Conservation (phyloP, 2,888 invertebrate species). For the Andrena bicolor region DNA sequence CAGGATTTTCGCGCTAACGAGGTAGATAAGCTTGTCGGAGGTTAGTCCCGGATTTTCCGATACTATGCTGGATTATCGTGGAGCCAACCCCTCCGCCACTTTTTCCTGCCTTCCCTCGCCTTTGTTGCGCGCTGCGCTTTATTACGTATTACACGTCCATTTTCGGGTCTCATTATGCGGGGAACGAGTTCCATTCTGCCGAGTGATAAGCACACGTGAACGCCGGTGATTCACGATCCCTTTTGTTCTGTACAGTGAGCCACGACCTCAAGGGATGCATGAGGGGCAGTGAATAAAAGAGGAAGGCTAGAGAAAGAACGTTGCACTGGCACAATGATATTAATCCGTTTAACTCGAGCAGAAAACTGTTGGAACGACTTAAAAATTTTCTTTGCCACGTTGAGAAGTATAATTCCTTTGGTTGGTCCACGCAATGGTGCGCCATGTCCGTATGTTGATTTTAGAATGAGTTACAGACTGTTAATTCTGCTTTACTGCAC, state of each 20-base stretch:
- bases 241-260: slow-evolving; percentile 9
- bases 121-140: slow-evolving; percentile 11
- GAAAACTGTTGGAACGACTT: not conserved
- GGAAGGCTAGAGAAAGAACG: slow-evolving; percentile 2
- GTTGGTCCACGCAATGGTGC: too few species aligned
- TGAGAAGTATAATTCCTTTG: too few species aligned
- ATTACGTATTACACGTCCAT: slow-evolving; percentile 31
- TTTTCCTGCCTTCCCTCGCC: not conserved
- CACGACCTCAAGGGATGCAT: not conserved
- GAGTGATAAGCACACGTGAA: slow-evolving; percentile 28
- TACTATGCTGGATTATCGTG: slow-evolving; percentile 66
- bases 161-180: slow-evolving; percentile 18
- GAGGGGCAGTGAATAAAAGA: not conserved
- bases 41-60: slow-evolving; percentile 71
- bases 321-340: not conserved
- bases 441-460: too few species aligned
- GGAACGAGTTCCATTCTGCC: slow-evolving; percentile 10
- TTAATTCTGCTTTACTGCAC: too few species aligned
- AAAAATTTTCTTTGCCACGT: too few species aligned
- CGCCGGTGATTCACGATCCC: slow-evolving; percentile 9
- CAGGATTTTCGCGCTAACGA: slow-evolving; percentile 65
- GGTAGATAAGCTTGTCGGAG: slow-evolving; percentile 70
- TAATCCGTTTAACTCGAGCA: not conserved
- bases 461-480: too few species aligned
- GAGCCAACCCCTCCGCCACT: slow-evolving; percentile 16